Evolutionary conservation across 2,888 invertebrate species (phyloP).

Genomic region (Nomada ferruginata): DNA sequence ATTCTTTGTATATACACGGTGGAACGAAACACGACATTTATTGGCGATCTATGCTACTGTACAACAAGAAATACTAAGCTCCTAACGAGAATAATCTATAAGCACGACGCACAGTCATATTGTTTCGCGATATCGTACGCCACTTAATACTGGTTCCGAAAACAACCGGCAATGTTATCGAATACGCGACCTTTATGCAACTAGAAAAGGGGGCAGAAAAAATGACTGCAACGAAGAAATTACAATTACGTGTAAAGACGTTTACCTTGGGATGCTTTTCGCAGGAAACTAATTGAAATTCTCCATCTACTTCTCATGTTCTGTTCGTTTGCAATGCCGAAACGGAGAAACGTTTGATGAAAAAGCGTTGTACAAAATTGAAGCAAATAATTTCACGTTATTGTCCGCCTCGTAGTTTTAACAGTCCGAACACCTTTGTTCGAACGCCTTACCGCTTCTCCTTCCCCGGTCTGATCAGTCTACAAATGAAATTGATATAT

Average conservation of each 20-base stretch:
- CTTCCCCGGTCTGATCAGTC: slow-evolving; percentile 17
- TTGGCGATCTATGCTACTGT: slow-evolving; percentile 67
- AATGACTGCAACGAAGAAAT: slow-evolving; percentile 27
- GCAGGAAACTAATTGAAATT: slow-evolving; percentile 6
- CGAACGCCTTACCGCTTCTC: background rate
- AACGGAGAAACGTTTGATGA: slow-evolving; percentile 15
- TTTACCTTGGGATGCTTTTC: background rate
- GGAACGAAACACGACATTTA: slow-evolving; percentile 58
- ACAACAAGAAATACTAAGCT: slow-evolving; percentile 66
- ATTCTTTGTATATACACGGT: slow-evolving; percentile 60
- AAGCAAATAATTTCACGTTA: slow-evolving; percentile 40
- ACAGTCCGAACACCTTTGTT: slow-evolving; percentile 16
- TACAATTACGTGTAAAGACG: slow-evolving; percentile 12
- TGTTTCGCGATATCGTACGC: slow-evolving; percentile 36
- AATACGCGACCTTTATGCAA: slow-evolving; percentile 27
- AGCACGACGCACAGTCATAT: slow-evolving; percentile 14
- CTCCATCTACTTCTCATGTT: background rate
- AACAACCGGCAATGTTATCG: slow-evolving; percentile 44
- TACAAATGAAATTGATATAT: slow-evolving; percentile 35
- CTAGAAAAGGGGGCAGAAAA: background rate
- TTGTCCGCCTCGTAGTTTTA: slow-evolving; percentile 33
- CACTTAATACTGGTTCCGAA: slow-evolving; percentile 56
- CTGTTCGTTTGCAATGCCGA: background rate
- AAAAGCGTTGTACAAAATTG: slow-evolving; percentile 30
- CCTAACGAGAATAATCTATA: slow-evolving; percentile 51